Base-by-base conservation (phyloP, 2,888 invertebrate genomes). In the Deilephila porcellus region DNA sequence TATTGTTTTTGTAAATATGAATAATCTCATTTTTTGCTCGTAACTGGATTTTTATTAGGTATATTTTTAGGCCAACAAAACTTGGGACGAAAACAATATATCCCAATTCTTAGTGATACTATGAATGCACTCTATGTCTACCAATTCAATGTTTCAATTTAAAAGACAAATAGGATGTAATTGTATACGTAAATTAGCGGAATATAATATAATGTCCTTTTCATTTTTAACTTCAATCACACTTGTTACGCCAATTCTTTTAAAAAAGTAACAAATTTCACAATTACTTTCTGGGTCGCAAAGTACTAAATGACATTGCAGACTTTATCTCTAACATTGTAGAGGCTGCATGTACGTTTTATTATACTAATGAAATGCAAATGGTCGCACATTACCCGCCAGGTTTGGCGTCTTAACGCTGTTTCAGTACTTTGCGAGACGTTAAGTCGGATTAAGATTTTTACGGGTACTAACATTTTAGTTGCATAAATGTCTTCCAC, bases 331-430 rank as follows among this genome's bases (percentile, higher is more conserved):
- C 17, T 52, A 67, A 67, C 45, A 52, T 25, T 67, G 25, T 52
- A 67, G 67, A 25, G 25, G 17, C 14, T 52, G 25, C 67, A 67
- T 64, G 64, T 52, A 67, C 52, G 52, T 67, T 67, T 67, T 67
- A 67, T 67, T 67, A 67, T 25, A 14, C 67, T 67, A 67, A 67
- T 67, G 67, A 67, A 67, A 67, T 67, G 67, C 67, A 67, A 67
- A 67, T 52, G 67, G 67, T 45, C 67, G 25, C 45, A 67, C 52
- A 67, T 67, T 52, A 67, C 52, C 20, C 67, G 67, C 37, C 20
- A 45, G 45, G 67, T 67, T 67, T 67, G 52, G 67, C 67, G 25
- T 67, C 67, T 67, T 45, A 64, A 64, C 64, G 37, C 64, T 20
- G 64, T 45, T 64, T 67, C 25, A 29, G 25, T 45, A 67, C 67